phyloP scores from a whole-genome alignment of 2,888 invertebrate genomes.

The Himalopsyche anomala region DNA sequence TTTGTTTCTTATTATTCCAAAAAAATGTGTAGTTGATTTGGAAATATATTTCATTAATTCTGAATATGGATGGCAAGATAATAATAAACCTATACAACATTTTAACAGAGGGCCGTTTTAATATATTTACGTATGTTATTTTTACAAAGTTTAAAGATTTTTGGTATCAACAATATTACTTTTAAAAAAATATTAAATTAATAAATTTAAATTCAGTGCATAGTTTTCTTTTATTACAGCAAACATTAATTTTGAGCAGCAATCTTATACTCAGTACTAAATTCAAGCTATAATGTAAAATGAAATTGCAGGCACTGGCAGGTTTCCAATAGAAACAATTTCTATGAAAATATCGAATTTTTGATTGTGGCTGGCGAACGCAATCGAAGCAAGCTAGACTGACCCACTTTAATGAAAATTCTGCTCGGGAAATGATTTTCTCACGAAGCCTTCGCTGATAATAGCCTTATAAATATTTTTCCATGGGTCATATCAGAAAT shows the following conservation, averaged over 20 bases:
- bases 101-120: no score
- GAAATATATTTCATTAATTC: no score
- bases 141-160: no score
- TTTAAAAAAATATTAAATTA: no score
- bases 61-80: no score
- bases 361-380: slow-evolving; percentile 1
- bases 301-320: slow-evolving; percentile 28
- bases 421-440: slow-evolving; percentile 46
- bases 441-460: slow-evolving; percentile 27
- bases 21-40: no score
- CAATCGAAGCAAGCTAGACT: slow-evolving; percentile 33
- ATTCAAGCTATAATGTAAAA: not conserved
- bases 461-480: slow-evolving; percentile 48
- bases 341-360: slow-evolving; percentile 38
- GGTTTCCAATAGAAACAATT: slow-evolving; percentile 25
- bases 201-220: no score
- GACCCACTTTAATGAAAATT: slow-evolving; percentile 44
- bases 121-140: no score
- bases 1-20: no score
- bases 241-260: not conserved
- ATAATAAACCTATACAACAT: no score
- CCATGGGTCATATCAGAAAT: slow-evolving; percentile 47
- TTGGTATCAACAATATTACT: no score
- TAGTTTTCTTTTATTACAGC: not conserved
- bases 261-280: not conserved